Base-by-base conservation (phyloP, 1,140 invertebrate genomes). In the Trichonephila inaurata region DNA sequence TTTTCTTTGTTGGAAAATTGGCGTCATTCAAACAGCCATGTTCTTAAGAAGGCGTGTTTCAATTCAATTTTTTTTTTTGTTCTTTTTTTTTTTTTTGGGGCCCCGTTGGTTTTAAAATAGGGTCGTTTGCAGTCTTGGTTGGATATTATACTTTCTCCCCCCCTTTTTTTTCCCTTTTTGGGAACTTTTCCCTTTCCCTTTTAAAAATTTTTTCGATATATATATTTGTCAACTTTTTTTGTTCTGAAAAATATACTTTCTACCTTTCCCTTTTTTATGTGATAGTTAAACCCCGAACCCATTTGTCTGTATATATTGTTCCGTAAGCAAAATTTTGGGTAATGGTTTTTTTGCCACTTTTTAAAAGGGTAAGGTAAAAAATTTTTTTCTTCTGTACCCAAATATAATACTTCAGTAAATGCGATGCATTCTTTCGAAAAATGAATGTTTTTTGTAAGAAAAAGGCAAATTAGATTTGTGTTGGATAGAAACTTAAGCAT, bases 21-120 rank as follows among this genome's bases (percentile, higher is more conserved):
- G 87, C 44, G 87, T 89, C 87, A 62, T 89, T 89, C 87, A 72
- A 89, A 72, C 87, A 61, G 44, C n/a, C 66, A 33, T 89, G 40
- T 89, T 89, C 87, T 89, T 89, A 61, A 72, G 24, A 69, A 64
- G 60, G 64, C n/a, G 85, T 87, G 28, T 87, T 87, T 62, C 58
- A 87, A 51, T 87, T 77, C 72, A 77, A 18, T n/a, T n/a, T 33
- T 40, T 77, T 40, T 77, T 33, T 77, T 19, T 33, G 12, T 82
- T 6, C 3, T 24, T 83, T 51, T 77, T 77, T 18, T 1, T 87
- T 87, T 87, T 64, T 24, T n/a, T n/a, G n/a, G 16, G 24, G 19
- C 4, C 4, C n/a, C 24, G 72, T 89, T 89, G 87, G 66, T n/a
- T n/a, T n/a, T n/a, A 72, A 51, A 89, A 89, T 72, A 62, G 87